Base-by-base conservation (phyloP, 2,797 vertebrate species). In the Urophycis tenuis region DNA sequence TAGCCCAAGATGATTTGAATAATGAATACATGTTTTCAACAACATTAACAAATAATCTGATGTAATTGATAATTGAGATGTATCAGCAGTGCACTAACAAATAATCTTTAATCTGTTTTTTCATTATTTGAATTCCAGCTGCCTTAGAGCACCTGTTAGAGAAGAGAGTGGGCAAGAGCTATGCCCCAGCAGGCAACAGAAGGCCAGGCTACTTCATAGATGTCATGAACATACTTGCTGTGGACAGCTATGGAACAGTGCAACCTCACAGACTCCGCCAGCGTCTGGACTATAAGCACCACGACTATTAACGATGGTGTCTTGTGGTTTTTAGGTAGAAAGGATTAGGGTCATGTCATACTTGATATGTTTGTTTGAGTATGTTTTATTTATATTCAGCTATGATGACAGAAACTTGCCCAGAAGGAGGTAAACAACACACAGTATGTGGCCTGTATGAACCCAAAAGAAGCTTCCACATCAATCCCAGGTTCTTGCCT, bases 151-250 rank as follows among this genome's bases (percentile, higher is more conserved):
- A 89, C 71, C 85, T 90, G 0, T 78, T 95, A 78, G 93, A 95
- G 89, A 95, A 95, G 90, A 94, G 93, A 88, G 89, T 91, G 60
- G 92, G 91, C 17, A 89, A 86, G 79, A 94, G 82, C 75, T 95
- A 90, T 76, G 90, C 91, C 36, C 94, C 94, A 25, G 74, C 85
- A 74, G 93, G 93, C 81, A 96, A 93, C 87, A 93, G 91, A 81
- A 95, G 88, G 77, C 82, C 95, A 77, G 78, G 90, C 35, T 95
- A 90, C 89, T 94, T 96, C 80, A 91, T 95, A 71, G 94, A 95
- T 41, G 93, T 95, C 80, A 83, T 95, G 82, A 95, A 95, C 82
- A 90, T 94, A 90, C 90, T 93, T 12, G 91, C 91, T 82, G 88
- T 93, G 71, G 93, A 94, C 81, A 75, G 36, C 25, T 94, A 91